Percentiles rank a stretch among this genome's conserved stretches.
Conservation (phyloP, 2,797 vertebrate genomes). For the Agapornis canus region DNA sequence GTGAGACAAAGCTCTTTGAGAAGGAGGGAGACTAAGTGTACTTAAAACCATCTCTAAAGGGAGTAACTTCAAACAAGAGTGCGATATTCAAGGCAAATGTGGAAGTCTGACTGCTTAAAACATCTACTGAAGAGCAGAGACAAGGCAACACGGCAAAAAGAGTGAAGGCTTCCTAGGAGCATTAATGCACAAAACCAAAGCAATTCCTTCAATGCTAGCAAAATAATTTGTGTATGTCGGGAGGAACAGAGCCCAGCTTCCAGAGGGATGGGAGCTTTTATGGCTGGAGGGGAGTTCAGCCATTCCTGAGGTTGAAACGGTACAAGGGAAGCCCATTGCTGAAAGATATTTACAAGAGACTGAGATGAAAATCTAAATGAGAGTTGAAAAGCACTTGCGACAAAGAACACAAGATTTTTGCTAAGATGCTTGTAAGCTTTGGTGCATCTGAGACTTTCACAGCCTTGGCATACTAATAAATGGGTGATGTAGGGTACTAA, state of each 20-base stretch:
- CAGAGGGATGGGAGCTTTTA: not conserved
- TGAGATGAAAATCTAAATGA: not conserved
- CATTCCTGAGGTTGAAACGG: not conserved
- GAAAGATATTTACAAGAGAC: not conserved
- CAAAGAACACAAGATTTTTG: not conserved
- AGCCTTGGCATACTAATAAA: not conserved
- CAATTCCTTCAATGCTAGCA: not conserved
- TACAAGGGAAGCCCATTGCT: not conserved
- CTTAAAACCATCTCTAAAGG: not conserved
- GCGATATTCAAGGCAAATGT: not conserved
- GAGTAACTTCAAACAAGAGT: not conserved
- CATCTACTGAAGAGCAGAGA: not conserved
- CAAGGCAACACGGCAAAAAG: not conserved
- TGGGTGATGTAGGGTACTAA: not conserved
- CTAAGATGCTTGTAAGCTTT: not conserved
- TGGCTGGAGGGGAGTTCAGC: not conserved
- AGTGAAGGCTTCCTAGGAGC: not conserved
- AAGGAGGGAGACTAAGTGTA: not conserved
- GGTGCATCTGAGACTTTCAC: not conserved
- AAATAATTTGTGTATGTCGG: not conserved
- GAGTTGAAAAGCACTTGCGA: not conserved
- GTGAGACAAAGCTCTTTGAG: not conserved
- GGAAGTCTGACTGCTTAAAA: constrained; percentile 19
- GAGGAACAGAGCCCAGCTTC: not conserved
- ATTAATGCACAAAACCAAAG: not conserved